Evolutionary conservation across 2,888 invertebrate species (phyloP).

Genomic region (Himalopsyche kuldschensis): DNA sequence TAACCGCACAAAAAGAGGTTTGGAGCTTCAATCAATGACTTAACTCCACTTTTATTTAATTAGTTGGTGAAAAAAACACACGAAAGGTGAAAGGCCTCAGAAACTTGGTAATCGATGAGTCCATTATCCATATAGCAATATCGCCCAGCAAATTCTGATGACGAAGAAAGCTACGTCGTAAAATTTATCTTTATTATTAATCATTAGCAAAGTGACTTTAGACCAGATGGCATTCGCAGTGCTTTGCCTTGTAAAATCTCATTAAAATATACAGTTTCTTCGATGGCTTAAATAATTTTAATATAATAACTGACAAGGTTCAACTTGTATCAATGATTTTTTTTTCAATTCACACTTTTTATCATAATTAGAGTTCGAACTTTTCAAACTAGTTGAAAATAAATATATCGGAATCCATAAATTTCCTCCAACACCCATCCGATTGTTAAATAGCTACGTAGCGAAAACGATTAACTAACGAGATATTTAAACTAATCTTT

Average conservation of each 20-base stretch:
- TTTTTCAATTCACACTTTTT: no score
- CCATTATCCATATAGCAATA: background rate
- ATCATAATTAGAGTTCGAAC: no score
- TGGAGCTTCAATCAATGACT: no score
- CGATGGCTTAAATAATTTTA: background rate
- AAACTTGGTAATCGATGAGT: background rate
- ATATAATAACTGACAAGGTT: background rate
- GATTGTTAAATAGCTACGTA: no score
- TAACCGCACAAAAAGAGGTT: no score
- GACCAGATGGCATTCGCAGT: background rate
- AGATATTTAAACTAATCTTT: no score
- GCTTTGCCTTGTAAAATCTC: background rate
- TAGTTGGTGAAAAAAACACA: background rate
- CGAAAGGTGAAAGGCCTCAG: background rate
- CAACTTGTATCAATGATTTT: background rate
- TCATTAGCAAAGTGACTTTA: background rate
- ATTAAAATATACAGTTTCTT: background rate
- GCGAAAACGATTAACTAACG: no score
- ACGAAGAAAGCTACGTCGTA: background rate
- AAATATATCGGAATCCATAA: no score
- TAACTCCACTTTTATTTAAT: no score
- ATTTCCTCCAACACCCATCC: no score
- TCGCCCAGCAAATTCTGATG: background rate
- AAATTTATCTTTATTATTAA: background rate
- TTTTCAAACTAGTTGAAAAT: no score